phyloP scores from a whole-genome alignment of 1,140 invertebrate genomes.

The Neodiprion pinetum region DNA sequence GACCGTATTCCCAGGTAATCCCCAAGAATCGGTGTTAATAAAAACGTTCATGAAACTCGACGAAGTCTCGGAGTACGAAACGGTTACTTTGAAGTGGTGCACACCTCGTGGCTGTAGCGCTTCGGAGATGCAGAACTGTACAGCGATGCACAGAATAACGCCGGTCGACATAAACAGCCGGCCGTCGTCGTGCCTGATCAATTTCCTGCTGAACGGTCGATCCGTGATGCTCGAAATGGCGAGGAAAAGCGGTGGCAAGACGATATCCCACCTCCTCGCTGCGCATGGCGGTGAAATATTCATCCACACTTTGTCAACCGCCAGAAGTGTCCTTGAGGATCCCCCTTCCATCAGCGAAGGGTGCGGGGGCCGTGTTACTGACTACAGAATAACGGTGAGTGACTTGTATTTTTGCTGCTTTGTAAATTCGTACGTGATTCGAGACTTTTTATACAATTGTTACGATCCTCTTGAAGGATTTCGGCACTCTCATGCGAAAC shows the following conservation, averaged over 20 bases:
- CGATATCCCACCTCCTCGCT: slow-evolving; percentile 91
- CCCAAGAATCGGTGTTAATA: slow-evolving; percentile 54
- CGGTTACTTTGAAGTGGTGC: slow-evolving; percentile 94
- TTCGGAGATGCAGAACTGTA: slow-evolving; percentile 79
- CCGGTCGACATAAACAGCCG: slow-evolving; percentile 95
- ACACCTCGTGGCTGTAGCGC: slow-evolving; percentile 87
- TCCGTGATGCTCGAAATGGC: slow-evolving; percentile 96
- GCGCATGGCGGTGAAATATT: slow-evolving; percentile 96
- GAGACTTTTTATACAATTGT: slow-evolving; percentile 12
- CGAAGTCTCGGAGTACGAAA: slow-evolving; percentile 74
- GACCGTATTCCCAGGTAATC: slow-evolving; percentile 41
- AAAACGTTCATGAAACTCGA: slow-evolving; percentile 60
- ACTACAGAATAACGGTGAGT: slow-evolving; percentile 79
- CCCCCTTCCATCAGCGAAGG: slow-evolving; percentile 95
- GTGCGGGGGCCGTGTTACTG: slow-evolving; percentile 89
- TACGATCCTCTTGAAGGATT: slow-evolving; percentile 69
- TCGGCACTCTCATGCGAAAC: slow-evolving; percentile 86
- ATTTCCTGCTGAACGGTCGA: slow-evolving; percentile 91
- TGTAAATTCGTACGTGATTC: background rate
- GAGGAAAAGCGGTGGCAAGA: slow-evolving; percentile 82
- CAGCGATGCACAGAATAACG: slow-evolving; percentile 87
- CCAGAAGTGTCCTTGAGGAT: slow-evolving; percentile 90
- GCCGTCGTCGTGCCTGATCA: slow-evolving; percentile 95
- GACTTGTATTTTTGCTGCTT: slow-evolving; percentile 12
- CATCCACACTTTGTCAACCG: slow-evolving; percentile 88